Conservation (phyloP, 2,113 vertebrate species). For the Dryoscopus gambensis region DNA sequence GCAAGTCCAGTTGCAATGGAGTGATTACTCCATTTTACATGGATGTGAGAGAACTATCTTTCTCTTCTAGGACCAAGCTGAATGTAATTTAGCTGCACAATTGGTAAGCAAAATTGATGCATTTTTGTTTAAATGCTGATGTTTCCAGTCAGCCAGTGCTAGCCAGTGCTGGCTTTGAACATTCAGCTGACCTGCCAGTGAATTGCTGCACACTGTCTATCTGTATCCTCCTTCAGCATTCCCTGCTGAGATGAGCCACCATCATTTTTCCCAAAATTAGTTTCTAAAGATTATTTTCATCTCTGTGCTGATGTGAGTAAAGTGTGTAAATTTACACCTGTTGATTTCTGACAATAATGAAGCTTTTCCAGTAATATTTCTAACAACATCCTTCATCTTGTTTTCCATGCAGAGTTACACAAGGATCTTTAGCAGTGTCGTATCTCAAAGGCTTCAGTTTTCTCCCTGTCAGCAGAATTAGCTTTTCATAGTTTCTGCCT, state of each 20-base stretch:
- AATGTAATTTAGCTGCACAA: background rate
- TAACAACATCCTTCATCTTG: background rate
- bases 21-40: background rate
- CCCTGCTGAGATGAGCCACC: background rate
- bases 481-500: background rate
- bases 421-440: background rate
- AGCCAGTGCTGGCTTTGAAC: background rate
- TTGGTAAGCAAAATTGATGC: background rate
- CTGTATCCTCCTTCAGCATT: background rate
- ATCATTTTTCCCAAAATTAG: background rate
- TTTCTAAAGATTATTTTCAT: background rate
- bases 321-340: background rate
- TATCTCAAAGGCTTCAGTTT: background rate
- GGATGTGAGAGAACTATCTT: background rate
- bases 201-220: background rate
- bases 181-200: background rate
- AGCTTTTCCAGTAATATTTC: background rate
- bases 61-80: background rate
- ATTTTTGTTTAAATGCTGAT: background rate
- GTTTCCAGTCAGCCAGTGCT: background rate
- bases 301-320: background rate
- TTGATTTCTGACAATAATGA: conserved; percentile 1
- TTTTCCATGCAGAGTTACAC: background rate
- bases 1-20: background rate
- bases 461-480: background rate